phyloP scores from a whole-genome alignment of 2,888 invertebrate genomes.

The Antheraea yamamai region DNA sequence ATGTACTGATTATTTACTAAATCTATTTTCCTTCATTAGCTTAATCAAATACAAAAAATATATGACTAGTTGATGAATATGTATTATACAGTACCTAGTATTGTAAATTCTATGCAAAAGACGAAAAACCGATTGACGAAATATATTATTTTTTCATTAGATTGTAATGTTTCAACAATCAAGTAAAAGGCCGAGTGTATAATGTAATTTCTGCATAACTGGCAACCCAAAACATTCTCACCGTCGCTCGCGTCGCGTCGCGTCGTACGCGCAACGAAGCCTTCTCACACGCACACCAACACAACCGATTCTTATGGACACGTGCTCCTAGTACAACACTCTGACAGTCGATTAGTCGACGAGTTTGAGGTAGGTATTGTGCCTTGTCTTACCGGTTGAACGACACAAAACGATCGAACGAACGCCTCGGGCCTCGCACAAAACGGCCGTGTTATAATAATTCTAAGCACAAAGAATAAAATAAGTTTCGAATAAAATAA shows the following conservation, averaged over 20 bases:
- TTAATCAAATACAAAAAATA: no score
- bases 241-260: no score
- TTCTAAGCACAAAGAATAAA: slow-evolving; percentile 32
- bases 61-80: neutral
- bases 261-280: slow-evolving; percentile 54
- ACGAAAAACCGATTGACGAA: neutral
- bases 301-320: slow-evolving; percentile 45
- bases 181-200: slow-evolving; percentile 12
- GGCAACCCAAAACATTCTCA: slow-evolving; percentile 48
- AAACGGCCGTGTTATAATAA: slow-evolving; percentile 49
- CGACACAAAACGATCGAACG: slow-evolving; percentile 78
- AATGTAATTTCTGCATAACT: slow-evolving; percentile 29
- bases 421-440: slow-evolving; percentile 45
- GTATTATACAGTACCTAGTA: neutral
- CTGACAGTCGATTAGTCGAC: slow-evolving; percentile 60
- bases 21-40: no score
- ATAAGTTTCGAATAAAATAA: slow-evolving; percentile 26
- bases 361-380: slow-evolving; percentile 64
- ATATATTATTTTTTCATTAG: neutral
- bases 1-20: no score
- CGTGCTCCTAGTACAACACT: slow-evolving; percentile 39
- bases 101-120: neutral
- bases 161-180: slow-evolving; percentile 9
- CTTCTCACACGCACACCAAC: slow-evolving; percentile 54
- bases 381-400: slow-evolving; percentile 65